A percentile compares a stretch with the other conserved stretches of the same genome.
Evolutionary conservation across 2,888 invertebrate genomes (phyloP).

Genomic region (Hemistola chrysoprasaria): DNA sequence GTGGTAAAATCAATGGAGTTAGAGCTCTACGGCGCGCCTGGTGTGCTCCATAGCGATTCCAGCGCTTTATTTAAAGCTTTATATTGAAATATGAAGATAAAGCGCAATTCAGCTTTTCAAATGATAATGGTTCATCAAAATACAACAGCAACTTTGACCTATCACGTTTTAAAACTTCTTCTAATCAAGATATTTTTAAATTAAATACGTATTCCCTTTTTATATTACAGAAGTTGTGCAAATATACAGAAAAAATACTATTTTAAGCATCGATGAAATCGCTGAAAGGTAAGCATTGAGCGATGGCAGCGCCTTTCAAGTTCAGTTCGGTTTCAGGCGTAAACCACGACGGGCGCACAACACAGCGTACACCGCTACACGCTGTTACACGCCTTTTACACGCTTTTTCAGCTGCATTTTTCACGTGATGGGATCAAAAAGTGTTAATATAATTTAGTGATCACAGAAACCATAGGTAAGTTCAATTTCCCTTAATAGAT

Average conservation of each 20-base stretch:
- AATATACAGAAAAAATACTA: too few relatives aligned
- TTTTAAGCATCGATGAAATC: constrained; percentile 30
- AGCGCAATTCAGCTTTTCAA: too few relatives aligned
- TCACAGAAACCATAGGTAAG: constrained; percentile 40
- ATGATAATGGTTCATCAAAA: too few relatives aligned
- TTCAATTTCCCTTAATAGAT: constrained; percentile 6
- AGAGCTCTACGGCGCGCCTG: constrained; percentile 50
- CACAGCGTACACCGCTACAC: constrained; percentile 25
- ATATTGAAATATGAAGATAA: not conserved
- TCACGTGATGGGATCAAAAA: constrained; percentile 50
- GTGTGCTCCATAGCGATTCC: constrained; percentile 36
- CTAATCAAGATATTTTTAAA: too few relatives aligned
- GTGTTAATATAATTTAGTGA: constrained; percentile 45
- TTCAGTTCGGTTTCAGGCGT: constrained; percentile 44
- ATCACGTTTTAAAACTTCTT: too few relatives aligned
- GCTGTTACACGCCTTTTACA: constrained; percentile 11
- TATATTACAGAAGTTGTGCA: too few relatives aligned
- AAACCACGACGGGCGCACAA: constrained; percentile 40
- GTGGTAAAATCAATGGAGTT: constrained; percentile 69
- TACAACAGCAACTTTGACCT: too few relatives aligned
- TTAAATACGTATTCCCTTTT: too few relatives aligned
- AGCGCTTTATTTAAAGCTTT: constrained; percentile 41
- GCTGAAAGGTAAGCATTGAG: constrained; percentile 33
- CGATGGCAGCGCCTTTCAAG: constrained; percentile 50
- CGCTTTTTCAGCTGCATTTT: constrained; percentile 29